A percentile compares a stretch with the other conserved stretches of the same genome.
Conservation (phyloP, 2,113 vertebrate species). For the Coracopsis vasa region DNA sequence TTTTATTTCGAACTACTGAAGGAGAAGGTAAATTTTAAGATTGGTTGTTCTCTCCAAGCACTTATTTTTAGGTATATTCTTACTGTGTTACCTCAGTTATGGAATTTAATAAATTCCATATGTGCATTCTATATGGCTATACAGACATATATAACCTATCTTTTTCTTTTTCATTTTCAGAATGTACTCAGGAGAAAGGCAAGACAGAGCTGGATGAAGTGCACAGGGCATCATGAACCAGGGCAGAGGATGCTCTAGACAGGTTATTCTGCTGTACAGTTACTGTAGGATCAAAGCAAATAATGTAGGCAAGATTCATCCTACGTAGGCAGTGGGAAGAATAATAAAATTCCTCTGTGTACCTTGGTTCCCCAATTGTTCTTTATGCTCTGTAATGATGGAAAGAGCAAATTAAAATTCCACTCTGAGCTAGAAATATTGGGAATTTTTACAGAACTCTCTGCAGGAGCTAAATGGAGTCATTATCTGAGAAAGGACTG, state of each 20-base stretch:
- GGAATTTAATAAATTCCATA: neutral
- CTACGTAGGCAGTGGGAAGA: neutral
- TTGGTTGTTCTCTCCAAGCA: neutral
- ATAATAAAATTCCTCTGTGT: neutral
- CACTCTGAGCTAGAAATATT: neutral
- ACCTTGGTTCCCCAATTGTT: neutral
- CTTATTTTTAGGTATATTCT: neutral
- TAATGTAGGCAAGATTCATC: neutral
- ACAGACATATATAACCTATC: neutral
- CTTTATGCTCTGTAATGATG: neutral
- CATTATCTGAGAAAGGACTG: constrained; percentile 19
- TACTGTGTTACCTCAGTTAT: neutral
- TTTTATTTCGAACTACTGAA: neutral
- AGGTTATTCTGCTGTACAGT: neutral
- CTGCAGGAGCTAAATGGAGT: neutral
- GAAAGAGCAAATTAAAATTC: constrained; percentile 22
- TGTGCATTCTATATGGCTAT: neutral
- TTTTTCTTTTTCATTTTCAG: neutral
- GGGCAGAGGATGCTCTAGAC: neutral
- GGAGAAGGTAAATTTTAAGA: neutral
- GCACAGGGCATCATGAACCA: neutral
- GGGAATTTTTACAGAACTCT: neutral
- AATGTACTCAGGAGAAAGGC: neutral
- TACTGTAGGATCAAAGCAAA: neutral
- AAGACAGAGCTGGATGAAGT: neutral